Evolutionary conservation across 2,797 vertebrate species (phyloP), one percentile per base, ranked within the genome.

Genomic region (Propithecus perrieri): DNA sequence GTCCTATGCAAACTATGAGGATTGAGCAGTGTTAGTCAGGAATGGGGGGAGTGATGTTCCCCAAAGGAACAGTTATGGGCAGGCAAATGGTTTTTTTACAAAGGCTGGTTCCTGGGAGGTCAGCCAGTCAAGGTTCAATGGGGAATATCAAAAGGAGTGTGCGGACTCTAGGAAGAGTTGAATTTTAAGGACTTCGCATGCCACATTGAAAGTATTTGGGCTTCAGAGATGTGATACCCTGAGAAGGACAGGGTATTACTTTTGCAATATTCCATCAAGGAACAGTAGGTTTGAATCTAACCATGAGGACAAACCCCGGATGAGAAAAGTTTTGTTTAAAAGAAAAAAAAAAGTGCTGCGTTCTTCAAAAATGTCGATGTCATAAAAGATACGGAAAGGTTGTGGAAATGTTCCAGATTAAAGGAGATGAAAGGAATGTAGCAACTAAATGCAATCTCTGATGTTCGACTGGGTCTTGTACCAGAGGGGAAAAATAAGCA

Each of bases 371-470:
- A 84, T 35, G 18, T n/a, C 67, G 71, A 0, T 79, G 67, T 83
- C 74, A 50, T 69, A 69, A 94, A 92, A 92, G 57, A 76, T 57
- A 96, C 79, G 85, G 41, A 59, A 87, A 71, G 7, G 33, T 48
- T 55, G 28, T 61, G 53, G 59, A 89, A 85, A 74, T 46, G 12
- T 89, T 50, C n/a, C 84, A 46, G 53, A 85, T 71, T 65, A 28
- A 48, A 94, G 48, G 76, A 81, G 53, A 91, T 38, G n/a, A 38
- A 83, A 80, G 48, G 71, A 63, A 22, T 5, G 1, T 9, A 69
- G n/a, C 35, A 57, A 55, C 22, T 41, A 81, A 92, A 92, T 50
- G 43, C 18, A 41, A 67, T 67, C 71, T 89, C 41, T 63, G 80
- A 75, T 89, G 41, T 63, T 93, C 1, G 3, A 12, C 9, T 53